Evolutionary conservation across 2,113 vertebrate species (phyloP).

Genomic region (Hippocampus comes): DNA sequence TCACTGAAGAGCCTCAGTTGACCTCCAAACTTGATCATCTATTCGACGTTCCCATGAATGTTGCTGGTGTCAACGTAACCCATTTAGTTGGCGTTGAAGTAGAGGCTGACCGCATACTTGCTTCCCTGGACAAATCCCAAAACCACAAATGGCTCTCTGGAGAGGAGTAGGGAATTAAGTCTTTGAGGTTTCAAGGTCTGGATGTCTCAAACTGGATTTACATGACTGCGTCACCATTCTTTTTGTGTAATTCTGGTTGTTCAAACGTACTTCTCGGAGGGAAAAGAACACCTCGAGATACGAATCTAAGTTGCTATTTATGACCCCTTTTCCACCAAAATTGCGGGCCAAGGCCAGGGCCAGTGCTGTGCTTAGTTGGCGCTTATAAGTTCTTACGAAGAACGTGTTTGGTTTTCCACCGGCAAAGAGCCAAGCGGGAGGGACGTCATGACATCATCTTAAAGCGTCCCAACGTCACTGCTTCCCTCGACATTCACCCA

Average conservation of each 20-base stretch:
- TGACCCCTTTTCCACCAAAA: too few relatives aligned
- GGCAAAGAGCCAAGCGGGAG: too few relatives aligned
- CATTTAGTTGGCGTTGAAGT: conserved; percentile 18
- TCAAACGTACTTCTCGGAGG: background rate
- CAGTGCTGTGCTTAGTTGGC: background rate
- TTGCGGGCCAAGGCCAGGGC: too few relatives aligned
- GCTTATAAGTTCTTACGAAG: background rate
- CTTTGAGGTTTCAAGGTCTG: conserved; percentile 13
- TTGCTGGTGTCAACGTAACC: background rate
- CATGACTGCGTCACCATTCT: background rate
- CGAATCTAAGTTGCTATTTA: too few relatives aligned
- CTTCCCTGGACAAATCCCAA: conserved; percentile 51
- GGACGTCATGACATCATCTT: too few relatives aligned
- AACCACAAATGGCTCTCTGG: conserved; percentile 48
- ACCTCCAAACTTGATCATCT: background rate
- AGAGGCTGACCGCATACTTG: conserved; percentile 55
- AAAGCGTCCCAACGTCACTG: too few relatives aligned
- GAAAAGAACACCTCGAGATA: background rate
- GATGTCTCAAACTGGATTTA: conserved; percentile 1
- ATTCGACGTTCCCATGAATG: conserved; percentile 1
- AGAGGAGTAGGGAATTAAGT: conserved; percentile 23
- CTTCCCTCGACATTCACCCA: too few relatives aligned
- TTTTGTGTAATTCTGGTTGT: too few relatives aligned
- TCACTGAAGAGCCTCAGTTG: conserved; percentile 8
- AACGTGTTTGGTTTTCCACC: background rate